Percentiles rank a stretch among this genome's conserved stretches.
These are phyloP conservation scores for Anthophora plumipes DNA, from an alignment of 2,888 invertebrate species.

Conservation along the genomic window DNA sequence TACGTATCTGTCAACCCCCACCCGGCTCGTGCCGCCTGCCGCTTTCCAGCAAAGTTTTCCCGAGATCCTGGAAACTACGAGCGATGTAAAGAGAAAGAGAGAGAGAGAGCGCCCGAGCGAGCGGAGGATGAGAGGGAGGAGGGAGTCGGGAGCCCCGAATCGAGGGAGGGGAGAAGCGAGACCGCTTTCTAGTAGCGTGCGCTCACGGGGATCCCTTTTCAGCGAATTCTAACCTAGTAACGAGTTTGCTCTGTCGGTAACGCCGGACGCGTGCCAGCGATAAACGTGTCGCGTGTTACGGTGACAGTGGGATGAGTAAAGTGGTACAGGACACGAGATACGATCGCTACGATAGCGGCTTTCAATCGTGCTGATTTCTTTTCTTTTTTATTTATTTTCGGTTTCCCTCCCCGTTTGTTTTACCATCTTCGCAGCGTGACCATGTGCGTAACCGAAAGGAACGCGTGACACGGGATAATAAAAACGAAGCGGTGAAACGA, in stretches of 20 bases:
- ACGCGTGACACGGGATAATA: conserved; percentile 4
- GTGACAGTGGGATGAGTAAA: conserved; percentile 70
- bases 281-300: conserved; percentile 71
- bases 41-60: conserved; percentile 77
- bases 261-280: conserved; percentile 72
- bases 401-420: too few relatives aligned
- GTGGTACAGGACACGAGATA: conserved; percentile 56
- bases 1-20: conserved; percentile 66
- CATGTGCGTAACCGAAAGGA: conserved; percentile 2
- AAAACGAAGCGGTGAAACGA: neutral
- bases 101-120: conserved; percentile 49
- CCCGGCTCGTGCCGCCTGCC: conserved; percentile 64
- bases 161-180: conserved; percentile 67
- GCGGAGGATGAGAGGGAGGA: conserved; percentile 50
- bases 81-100: conserved; percentile 39
- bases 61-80: conserved; percentile 73
- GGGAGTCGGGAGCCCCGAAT: neutral
- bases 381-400: neutral
- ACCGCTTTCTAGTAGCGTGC: conserved; percentile 62
- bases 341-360: conserved; percentile 39
- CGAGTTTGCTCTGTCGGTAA: conserved; percentile 73
- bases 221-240: conserved; percentile 75
- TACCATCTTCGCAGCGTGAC: neutral
- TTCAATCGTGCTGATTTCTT: conserved; percentile 21
- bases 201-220: conserved; percentile 71